Conservation (phyloP, 2,888 invertebrate species). For the Ptycholaimellus sp. region DNA sequence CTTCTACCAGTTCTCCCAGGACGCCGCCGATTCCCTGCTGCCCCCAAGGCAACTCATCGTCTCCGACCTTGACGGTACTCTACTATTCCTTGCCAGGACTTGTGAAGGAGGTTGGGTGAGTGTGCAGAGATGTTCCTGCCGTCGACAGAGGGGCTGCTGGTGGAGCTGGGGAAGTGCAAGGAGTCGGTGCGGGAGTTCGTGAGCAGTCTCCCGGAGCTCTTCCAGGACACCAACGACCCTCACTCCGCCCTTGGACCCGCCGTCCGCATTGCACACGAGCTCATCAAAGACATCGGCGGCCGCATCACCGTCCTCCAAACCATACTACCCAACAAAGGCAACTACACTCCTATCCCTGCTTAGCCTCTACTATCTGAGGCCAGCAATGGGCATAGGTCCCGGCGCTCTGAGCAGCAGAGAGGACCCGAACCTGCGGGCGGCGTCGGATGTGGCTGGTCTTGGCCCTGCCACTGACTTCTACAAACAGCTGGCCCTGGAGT, state of each 20-base stretch:
- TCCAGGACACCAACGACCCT: slow-evolving; percentile 37
- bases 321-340: slow-evolving; percentile 43
- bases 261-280: slow-evolving; percentile 64
- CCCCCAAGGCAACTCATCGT: slow-evolving; percentile 39
- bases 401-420: slow-evolving; percentile 62
- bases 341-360: too few relatives aligned
- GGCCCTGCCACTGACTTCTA: slow-evolving; percentile 93
- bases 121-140: slow-evolving; percentile 66
- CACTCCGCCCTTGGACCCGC: slow-evolving; percentile 72
- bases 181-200: slow-evolving; percentile 30
- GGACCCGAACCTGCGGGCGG: slow-evolving; percentile 55
- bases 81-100: background rate
- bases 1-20: slow-evolving; percentile 48
- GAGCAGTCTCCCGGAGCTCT: slow-evolving; percentile 40
- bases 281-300: slow-evolving; percentile 77
- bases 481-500: slow-evolving; percentile 78
- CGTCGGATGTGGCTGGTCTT: slow-evolving; percentile 52
- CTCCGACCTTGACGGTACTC: slow-evolving; percentile 61
- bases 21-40: slow-evolving; percentile 12
- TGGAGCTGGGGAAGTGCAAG: slow-evolving; percentile 61
- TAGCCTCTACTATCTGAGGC: too few relatives aligned
- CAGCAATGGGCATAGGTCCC: too few relatives aligned
- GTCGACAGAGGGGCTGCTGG: slow-evolving; percentile 66
- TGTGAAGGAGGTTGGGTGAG: background rate
- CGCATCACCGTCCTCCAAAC: slow-evolving; percentile 80